Conservation (phyloP, 2,797 vertebrate genomes). For the Poecilia picta region DNA sequence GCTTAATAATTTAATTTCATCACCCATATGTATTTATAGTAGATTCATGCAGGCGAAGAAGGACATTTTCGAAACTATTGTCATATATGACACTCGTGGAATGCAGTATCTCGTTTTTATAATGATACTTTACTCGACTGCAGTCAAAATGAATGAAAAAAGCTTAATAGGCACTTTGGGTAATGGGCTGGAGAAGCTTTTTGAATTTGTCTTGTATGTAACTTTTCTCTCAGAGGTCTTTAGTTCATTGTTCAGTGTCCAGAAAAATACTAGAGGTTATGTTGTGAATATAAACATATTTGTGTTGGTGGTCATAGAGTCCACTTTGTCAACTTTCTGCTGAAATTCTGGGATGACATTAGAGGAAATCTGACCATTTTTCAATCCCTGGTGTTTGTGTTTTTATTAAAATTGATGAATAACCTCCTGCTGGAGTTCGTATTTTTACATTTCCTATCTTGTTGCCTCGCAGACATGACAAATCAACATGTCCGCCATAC, state of each 20-base stretch:
- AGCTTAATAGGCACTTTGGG: not conserved
- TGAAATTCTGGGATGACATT: not conserved
- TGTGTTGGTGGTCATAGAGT: not conserved
- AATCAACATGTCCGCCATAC: not conserved
- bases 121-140: not conserved
- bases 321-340: not conserved
- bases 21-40: slow-evolving; percentile 5
- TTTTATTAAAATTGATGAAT: not conserved
- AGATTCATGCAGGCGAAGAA: slow-evolving; percentile 6
- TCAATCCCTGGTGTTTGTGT: not conserved
- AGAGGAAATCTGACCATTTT: not conserved
- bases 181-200: slow-evolving; percentile 8
- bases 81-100: not conserved
- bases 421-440: not conserved
- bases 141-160: slow-evolving; percentile 1
- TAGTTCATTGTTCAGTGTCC: not conserved
- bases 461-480: not conserved
- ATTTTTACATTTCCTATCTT: not conserved
- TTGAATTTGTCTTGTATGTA: slow-evolving; percentile 3
- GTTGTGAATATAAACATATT: not conserved
- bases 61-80: not conserved
- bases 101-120: not conserved
- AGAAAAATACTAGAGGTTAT: not conserved
- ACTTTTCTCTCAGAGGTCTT: not conserved
- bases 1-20: slow-evolving; percentile 36